phyloP scores from a whole-genome alignment of 2,113 vertebrate genomes.

The Helogale parvula region DNA sequence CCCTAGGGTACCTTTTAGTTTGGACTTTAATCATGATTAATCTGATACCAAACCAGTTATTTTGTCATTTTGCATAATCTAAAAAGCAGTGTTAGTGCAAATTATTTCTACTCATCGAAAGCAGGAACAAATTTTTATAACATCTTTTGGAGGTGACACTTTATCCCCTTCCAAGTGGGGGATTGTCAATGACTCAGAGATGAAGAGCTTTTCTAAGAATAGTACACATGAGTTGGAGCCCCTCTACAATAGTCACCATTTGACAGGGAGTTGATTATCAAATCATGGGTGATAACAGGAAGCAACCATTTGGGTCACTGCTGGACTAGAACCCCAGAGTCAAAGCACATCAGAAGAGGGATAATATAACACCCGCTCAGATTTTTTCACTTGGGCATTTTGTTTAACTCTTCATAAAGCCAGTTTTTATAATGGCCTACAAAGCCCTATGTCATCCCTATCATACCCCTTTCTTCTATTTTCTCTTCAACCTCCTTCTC shows the following conservation, averaged over 20 bases:
- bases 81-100: not conserved
- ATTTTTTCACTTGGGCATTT: not conserved
- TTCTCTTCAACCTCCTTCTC: not conserved
- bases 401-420: not conserved
- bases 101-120: constrained; percentile 5
- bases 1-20: no score
- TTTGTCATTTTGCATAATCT: constrained; percentile 15
- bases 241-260: not conserved
- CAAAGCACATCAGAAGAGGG: not conserved
- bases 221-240: not conserved
- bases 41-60: not conserved
- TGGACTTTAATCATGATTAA: not conserved
- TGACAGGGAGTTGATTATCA: not conserved
- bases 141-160: not conserved
- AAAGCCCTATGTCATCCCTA: not conserved
- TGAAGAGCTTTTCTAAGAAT: not conserved
- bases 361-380: not conserved
- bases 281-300: not conserved
- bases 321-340: not conserved
- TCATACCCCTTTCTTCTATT: not conserved
- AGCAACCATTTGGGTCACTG: not conserved
- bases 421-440: not conserved
- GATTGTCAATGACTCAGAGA: not conserved
- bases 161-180: not conserved
- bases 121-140: not conserved